These are phyloP conservation scores for Volucella inflata DNA, from an alignment of 2,888 invertebrate species.

Conservation along the genomic window DNA sequence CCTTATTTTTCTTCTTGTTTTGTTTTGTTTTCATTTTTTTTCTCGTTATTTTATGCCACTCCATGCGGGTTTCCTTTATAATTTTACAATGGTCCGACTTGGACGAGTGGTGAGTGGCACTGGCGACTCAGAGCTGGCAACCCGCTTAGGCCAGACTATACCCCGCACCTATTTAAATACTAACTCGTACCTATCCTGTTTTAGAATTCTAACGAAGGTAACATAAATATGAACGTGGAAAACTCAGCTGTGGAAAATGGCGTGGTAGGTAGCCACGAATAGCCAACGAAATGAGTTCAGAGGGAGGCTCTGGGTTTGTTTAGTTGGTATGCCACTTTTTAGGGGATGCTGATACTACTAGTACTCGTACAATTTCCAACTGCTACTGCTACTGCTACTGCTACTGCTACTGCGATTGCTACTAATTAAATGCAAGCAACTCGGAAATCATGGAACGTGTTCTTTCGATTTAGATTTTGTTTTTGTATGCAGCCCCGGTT, in stretches of 20 bases:
- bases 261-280: conserved; percentile 37
- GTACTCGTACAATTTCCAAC: background rate
- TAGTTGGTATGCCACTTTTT: conserved; percentile 58
- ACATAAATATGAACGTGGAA: conserved; percentile 15
- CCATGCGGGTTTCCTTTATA: conserved; percentile 1
- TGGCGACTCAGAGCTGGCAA: conserved; percentile 23
- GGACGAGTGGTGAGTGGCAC: background rate
- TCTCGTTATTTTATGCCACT: no score
- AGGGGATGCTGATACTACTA: conserved; percentile 33
- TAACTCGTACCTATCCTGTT: background rate
- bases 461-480: conserved; percentile 63
- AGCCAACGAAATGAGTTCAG: conserved; percentile 50
- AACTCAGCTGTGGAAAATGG: conserved; percentile 29
- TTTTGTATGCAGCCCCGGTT: conserved; percentile 55
- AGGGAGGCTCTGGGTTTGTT: conserved; percentile 39
- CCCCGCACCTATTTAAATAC: conserved; percentile 46
- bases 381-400: conserved; percentile 29
- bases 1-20: background rate
- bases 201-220: conserved; percentile 54
- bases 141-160: conserved; percentile 29
- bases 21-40: background rate
- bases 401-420: conserved; percentile 45
- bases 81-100: conserved; percentile 3
- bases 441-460: conserved; percentile 68
- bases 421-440: conserved; percentile 75